Base-by-base conservation (phyloP, 2,888 invertebrate species). In the Psylliodes chrysocephalus region DNA sequence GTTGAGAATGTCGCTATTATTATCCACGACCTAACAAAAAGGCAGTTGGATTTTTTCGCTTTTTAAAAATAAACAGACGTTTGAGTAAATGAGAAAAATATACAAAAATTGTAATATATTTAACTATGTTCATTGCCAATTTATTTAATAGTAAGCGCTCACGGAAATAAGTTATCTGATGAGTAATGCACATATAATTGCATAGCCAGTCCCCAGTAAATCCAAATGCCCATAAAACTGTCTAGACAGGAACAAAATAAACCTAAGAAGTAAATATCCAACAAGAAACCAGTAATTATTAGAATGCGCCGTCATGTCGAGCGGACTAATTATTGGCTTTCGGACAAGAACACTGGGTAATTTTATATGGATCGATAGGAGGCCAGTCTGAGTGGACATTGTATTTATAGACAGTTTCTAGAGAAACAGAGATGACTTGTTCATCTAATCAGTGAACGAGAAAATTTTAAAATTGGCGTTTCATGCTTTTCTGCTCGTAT, bases 201-300 rank as follows among this genome's bases (percentile, higher is more conserved):
- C 46, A 46, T 46, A 46, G 22, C 46, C 46, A n/a, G 22, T 15
- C 22, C n/a, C 46, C 25, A 15, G 22, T 46, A 46, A 46, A 46
- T 46, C 25, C 46, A 8, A 19, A 22, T 12, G 19, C 46, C 46
- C 46, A 46, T 46, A 46, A 46, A 46, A 46, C 46, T 49, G 49
- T 49, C 49, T 49, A 49, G 49, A 49, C 49, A 49, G 49, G 49
- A 49, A 49, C 30, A 28, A 15, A 28, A 28, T 10, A 28, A 49
- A 28, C n/a, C 19, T 15, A 19, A 49, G 49, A 12, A 30, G 28
- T 49, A 28, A 28, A 49, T 28, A 30, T 17, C 17, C 28, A 49
- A 28, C 49, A 49, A 49, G 49, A 49, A 49, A 28, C 49, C 49
- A 17, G 28, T 15, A 49, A 49, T 49, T 49, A 49, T 1, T 12